Percentiles rank a stretch among this genome's conserved stretches.
Conservation (phyloP, 2,888 invertebrate species). For the Chloroclystis v-ata region DNA sequence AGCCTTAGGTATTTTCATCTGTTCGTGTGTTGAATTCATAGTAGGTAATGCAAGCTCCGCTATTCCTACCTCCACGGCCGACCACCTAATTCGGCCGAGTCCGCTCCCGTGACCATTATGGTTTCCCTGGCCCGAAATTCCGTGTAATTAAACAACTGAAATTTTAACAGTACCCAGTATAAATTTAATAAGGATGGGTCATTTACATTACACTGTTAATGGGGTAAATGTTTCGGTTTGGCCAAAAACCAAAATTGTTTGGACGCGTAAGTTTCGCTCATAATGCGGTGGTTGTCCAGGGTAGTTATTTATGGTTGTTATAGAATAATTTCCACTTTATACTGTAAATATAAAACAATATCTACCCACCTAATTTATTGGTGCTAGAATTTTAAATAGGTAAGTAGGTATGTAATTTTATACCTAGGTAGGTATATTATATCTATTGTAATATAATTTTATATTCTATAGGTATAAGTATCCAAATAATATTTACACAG, state of each 20-base stretch:
- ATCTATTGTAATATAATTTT: no score
- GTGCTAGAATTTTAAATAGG: neutral
- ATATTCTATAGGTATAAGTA: no score
- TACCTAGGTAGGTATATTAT: no score
- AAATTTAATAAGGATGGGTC: constrained; percentile 74
- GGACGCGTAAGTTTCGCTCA: constrained; percentile 45
- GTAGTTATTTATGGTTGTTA: constrained; percentile 4
- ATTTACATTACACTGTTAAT: constrained; percentile 66
- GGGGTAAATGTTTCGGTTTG: constrained; percentile 67
- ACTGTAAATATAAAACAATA: neutral
- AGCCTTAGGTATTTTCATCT: no score
- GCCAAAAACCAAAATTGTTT: constrained; percentile 70
- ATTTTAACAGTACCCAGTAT: constrained; percentile 72
- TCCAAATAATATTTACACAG: no score
- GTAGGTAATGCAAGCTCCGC: constrained; percentile 5
- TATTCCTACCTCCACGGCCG: constrained; percentile 25
- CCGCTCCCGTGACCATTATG: constrained; percentile 55
- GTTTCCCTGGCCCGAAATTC: constrained; percentile 66
- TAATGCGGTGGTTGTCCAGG: constrained; percentile 32
- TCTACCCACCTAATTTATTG: no score
- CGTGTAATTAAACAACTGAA: constrained; percentile 74
- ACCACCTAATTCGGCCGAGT: constrained; percentile 57
- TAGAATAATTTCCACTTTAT: no score
- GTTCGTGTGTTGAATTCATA: neutral
- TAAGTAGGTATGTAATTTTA: no score